Evolutionary conservation across 2,888 invertebrate species (phyloP), one percentile per base, ranked within the genome.

Genomic region (Trachelus stipa): DNA sequence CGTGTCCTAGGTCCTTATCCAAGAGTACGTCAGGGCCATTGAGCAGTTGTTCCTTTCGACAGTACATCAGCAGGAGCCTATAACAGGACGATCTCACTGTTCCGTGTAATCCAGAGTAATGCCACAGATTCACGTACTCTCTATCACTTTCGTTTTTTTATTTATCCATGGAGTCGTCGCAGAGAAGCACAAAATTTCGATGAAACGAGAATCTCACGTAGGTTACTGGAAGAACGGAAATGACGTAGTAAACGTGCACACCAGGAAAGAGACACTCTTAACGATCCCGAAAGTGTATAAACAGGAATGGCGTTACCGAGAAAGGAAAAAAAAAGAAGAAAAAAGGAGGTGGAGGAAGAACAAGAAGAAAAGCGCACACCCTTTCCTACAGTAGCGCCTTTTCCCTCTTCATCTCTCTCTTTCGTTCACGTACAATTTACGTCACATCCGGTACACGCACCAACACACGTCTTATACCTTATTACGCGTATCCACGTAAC

Each of bases 361-460:
- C 4, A 56, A 23, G 23, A 56, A 56, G 23, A 9, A 56, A 56
- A 56, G 56, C 56, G 56, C 23, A 56, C 15, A 40, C 15, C 23
- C 56, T 56, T 56, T 56, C 9, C 56, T 56, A 23, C 56, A 9
- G 9, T 23, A 23, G 23, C 71, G 6, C 71, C 71, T 23, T 31
- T 71, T 23, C 12, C 11, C 15, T 33, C 15, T 69, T 1, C 30
- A 1, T 71, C 9, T 34, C 71, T 34, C 9, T 71, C 71, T 71
- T 3, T 31, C 31, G 71, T 71, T 12, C 71, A 31, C 71, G 71
- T 15, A 71, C 71, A 71, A 31, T 71, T 71, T 31, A 31, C 71
- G 71, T 71, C 71, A 71, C 71, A 71, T 34, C 71, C 71, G 71
- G 71, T 71, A 71, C 71, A 12, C 71, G 56, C 56, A 56, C 56